Evolutionary conservation across 2,113 vertebrate species (phyloP).

Genomic region (Gavialis gangeticus): DNA sequence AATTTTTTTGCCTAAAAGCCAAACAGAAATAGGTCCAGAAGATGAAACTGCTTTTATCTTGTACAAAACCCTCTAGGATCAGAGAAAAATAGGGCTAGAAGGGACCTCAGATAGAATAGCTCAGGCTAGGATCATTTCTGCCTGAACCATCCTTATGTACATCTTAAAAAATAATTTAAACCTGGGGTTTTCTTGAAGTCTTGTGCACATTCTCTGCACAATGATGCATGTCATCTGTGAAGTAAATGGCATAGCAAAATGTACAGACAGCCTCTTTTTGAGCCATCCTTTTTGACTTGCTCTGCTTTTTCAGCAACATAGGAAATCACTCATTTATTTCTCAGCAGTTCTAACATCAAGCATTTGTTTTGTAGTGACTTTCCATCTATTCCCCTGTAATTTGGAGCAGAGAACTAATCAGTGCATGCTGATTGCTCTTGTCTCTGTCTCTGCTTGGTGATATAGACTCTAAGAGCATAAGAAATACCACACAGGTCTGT

Average conservation of each 20-base stretch:
- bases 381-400: neutral
- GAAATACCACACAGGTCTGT: too few relatives aligned
- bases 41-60: neutral
- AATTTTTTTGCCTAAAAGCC: neutral
- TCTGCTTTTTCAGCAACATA: neutral
- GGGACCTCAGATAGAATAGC: too few relatives aligned
- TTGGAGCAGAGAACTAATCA: neutral
- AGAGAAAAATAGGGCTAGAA: too few relatives aligned
- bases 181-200: neutral
- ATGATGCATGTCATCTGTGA: neutral
- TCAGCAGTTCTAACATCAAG: neutral
- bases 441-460: neutral
- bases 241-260: neutral
- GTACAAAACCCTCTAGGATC: neutral
- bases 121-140: too few relatives aligned
- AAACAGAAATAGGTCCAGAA: neutral
- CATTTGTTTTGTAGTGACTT: neutral
- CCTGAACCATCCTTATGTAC: too few relatives aligned
- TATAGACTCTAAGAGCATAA: too few relatives aligned
- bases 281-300: neutral
- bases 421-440: neutral
- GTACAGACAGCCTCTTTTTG: neutral
- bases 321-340: neutral
- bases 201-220: too few relatives aligned
- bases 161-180: neutral